Base-by-base conservation (phyloP, 2,888 invertebrate genomes). In the Steromphala cineraria region DNA sequence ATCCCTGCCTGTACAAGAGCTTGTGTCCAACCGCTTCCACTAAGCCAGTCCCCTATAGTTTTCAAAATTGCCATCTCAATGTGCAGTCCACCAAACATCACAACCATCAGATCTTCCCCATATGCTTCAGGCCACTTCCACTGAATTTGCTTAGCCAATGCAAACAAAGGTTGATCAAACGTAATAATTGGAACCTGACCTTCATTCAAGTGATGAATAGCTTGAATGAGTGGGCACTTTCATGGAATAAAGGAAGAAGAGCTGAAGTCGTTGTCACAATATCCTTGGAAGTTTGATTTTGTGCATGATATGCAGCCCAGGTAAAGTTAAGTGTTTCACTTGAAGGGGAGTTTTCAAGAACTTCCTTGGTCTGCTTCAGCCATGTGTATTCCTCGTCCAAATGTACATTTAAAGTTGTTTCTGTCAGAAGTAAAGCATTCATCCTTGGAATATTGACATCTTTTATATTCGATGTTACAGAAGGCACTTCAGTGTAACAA, bases 31-130 rank as follows among this genome's bases (percentile, higher is more conserved):
- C 90, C 91, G 82, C 86, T 87, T 31, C 81, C 87, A 28, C 87
- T 62, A 7, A 91, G 79, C 62, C 83, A 80, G 56, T 81, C 79
- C 15, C 90, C 90, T 19, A 90, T 46, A 2, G 85, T 81, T 74
- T 83, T 87, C 79, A 89, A 79, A 19, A 84, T 80, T 15, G 89
- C 88, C 85, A 89, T 88, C 76, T 91, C 90, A 75, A 87, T 89
- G 80, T 91, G 90, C 55, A 91, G 82, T 36, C 90, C 90, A 10
- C 90, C 90, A 71, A 91, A 82, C 85, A 90, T 86, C 3, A 90
- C 81, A 17, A 90, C 82, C 77, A 86, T 82, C 31, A 84, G 82
- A 13, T 87, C 81, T 78, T 91, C 89, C 5, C 89, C 89, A 82
- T 86, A 85, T n/a, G 36, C n/a, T 1, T 89, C 82, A 17, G 88